Conservation (phyloP, 1,140 invertebrate genomes). For the Tachypleus tridentatus region DNA sequence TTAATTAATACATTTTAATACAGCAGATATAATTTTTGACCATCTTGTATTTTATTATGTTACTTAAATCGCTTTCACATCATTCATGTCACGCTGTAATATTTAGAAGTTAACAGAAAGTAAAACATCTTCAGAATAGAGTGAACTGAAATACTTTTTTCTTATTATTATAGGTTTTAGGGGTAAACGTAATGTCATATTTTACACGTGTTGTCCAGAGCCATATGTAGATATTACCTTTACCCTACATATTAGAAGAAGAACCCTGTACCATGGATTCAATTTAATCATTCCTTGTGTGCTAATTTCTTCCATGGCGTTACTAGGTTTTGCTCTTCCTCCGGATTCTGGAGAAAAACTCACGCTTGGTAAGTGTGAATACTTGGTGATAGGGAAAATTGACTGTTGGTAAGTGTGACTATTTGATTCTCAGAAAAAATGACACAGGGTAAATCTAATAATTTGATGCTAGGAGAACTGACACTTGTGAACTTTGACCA, state of each 20-base stretch:
- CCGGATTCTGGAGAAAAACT: constrained; percentile 99
- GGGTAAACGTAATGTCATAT: constrained; percentile 80
- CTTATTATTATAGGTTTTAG: constrained; percentile 58
- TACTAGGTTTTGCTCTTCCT: constrained; percentile 94
- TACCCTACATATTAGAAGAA: constrained; percentile 89
- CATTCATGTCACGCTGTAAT: too few species aligned
- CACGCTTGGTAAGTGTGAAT: constrained; percentile 61
- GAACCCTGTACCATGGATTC: constrained; percentile 99
- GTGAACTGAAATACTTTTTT: too few species aligned
- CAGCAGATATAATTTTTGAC: too few species aligned
- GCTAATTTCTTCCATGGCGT: constrained; percentile 95
- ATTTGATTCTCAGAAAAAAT: too few species aligned
- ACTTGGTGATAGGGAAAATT: too few species aligned
- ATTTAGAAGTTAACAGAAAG: background rate
- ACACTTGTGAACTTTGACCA: too few species aligned
- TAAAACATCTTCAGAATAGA: too few species aligned
- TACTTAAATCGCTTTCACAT: background rate
- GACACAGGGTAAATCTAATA: too few species aligned
- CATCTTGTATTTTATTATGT: too few species aligned
- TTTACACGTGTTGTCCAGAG: constrained; percentile 88
- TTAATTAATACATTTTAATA: too few species aligned
- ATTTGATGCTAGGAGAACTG: too few species aligned
- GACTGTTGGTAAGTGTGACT: constrained; percentile 56
- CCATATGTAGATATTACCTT: constrained; percentile 97
- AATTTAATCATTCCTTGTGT: constrained; percentile 99